Conservation (phyloP, 2,888 invertebrate genomes). For the Thera obeliscata region DNA sequence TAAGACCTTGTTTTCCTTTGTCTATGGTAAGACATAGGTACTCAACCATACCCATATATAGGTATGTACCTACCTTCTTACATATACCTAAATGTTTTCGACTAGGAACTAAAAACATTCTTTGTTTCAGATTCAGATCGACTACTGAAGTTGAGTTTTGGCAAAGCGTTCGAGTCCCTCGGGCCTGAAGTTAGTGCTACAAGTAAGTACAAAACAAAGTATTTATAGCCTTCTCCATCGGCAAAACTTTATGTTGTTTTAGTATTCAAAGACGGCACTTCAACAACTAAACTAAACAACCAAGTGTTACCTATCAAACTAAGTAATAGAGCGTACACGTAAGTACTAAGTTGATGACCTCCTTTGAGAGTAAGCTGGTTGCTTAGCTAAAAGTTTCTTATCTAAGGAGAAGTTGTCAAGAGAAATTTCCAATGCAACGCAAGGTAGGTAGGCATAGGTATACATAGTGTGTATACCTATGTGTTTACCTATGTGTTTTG, state of each 20-base stretch:
- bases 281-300: not conserved
- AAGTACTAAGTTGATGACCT: constrained; percentile 17
- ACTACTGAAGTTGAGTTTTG: constrained; percentile 79
- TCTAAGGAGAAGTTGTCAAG: constrained; percentile 25
- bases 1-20: too few relatives aligned
- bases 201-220: constrained; percentile 82
- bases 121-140: constrained; percentile 79
- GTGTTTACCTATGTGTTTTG: too few relatives aligned
- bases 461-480: too few relatives aligned
- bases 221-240: not conserved
- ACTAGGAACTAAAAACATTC: not conserved
- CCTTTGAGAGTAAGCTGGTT: constrained; percentile 21
- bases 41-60: too few relatives aligned
- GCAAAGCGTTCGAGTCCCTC: constrained; percentile 84
- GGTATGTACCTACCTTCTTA: too few relatives aligned
- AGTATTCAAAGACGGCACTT: not conserved
- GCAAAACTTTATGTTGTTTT: not conserved
- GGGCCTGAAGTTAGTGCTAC: constrained; percentile 91
- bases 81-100: too few relatives aligned
- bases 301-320: not conserved
- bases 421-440: constrained; percentile 28
- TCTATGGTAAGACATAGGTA: too few relatives aligned
- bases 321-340: not conserved
- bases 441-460: not conserved
- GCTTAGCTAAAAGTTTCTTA: constrained; percentile 19